phyloP scores from a whole-genome alignment of 2,113 vertebrate genomes.

The Bubo blakistoni region DNA sequence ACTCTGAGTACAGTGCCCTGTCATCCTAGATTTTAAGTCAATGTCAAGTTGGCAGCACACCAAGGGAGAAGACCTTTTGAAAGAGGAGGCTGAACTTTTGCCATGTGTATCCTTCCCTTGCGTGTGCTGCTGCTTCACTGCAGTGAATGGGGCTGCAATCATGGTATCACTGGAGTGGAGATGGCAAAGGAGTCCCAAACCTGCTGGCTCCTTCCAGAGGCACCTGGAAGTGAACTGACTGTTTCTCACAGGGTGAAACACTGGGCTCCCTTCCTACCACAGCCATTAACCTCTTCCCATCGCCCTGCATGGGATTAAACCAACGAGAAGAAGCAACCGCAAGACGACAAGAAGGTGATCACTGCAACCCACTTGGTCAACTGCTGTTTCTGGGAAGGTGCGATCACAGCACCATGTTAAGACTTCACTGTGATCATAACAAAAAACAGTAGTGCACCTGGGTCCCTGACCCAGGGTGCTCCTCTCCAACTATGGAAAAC shows the following conservation, averaged over 20 bases:
- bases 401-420: background rate
- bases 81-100: background rate
- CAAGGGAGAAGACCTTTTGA: background rate
- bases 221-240: background rate
- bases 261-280: background rate
- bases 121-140: background rate
- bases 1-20: background rate
- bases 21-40: background rate
- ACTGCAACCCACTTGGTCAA: background rate
- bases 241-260: background rate
- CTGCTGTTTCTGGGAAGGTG: background rate
- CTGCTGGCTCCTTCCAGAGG: background rate
- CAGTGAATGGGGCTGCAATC: background rate
- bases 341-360: background rate
- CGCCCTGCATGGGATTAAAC: background rate
- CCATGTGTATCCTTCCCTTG: background rate
- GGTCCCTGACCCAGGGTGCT: background rate
- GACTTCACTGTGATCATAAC: background rate
- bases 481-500: background rate
- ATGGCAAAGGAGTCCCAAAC: fast-evolving
- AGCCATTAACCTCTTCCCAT: background rate
- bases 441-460: background rate
- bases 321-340: fast-evolving
- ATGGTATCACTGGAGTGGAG: fast-evolving
- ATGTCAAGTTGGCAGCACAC: background rate